phyloP scores from a whole-genome alignment of 2,888 invertebrate species.

The Cryptocheilus praepositus region DNA sequence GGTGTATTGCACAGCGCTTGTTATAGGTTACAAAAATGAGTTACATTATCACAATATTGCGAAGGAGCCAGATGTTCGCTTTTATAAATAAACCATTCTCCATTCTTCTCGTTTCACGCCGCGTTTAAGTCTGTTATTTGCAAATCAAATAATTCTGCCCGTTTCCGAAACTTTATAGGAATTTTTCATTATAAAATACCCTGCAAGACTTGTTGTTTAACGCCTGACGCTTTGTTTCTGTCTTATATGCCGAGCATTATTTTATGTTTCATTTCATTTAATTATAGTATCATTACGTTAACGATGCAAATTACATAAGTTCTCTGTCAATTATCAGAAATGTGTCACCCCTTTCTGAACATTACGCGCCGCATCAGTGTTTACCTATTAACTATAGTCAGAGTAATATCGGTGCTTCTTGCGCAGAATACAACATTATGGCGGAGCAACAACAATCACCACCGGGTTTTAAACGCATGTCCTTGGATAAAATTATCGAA shows the following conservation, averaged over 20 bases:
- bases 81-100: not conserved
- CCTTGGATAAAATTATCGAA: slow-evolving; percentile 78
- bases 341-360: not conserved
- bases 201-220: not conserved
- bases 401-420: slow-evolving; percentile 12
- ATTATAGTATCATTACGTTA: not conserved
- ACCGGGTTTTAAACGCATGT: slow-evolving; percentile 65
- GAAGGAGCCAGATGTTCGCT: slow-evolving; percentile 1
- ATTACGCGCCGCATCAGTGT: not conserved
- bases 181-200: not conserved
- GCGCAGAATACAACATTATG: slow-evolving; percentile 51
- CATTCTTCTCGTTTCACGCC: too few relatives aligned
- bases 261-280: too few relatives aligned
- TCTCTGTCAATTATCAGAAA: not conserved
- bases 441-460: slow-evolving; percentile 63
- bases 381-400: not conserved
- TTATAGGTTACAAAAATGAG: slow-evolving; percentile 48
- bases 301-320: not conserved
- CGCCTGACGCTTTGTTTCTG: too few relatives aligned
- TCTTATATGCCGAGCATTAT: too few relatives aligned
- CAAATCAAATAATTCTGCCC: not conserved
- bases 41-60: slow-evolving; percentile 1
- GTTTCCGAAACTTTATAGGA: not conserved
- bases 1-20: slow-evolving; percentile 14
- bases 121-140: not conserved